These are phyloP conservation scores for Hippopotamyrus pictus DNA, from an alignment of 2,797 vertebrate species.

Conservation along the genomic window DNA sequence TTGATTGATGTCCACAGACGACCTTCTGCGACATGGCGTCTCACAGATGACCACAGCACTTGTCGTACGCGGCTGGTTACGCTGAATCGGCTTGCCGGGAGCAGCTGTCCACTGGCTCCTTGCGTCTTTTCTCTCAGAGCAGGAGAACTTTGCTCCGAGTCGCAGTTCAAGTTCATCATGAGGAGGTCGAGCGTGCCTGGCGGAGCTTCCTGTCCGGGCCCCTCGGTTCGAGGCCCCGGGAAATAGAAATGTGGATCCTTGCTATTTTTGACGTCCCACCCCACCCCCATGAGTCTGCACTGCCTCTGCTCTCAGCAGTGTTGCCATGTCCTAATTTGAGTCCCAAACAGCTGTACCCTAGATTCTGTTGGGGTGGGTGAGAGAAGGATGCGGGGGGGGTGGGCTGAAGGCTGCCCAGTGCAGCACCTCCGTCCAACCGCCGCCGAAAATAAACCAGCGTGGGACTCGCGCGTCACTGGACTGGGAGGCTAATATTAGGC, in stretches of 20 bases:
- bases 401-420: slow-evolving; percentile 35
- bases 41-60: neutral
- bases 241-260: slow-evolving; percentile 14
- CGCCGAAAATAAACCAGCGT: slow-evolving; percentile 54
- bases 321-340: slow-evolving; percentile 39
- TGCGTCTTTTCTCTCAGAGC: neutral
- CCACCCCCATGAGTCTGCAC: neutral
- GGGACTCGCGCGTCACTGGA: slow-evolving; percentile 48
- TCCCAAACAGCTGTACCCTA: slow-evolving; percentile 30
- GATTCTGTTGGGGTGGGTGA: slow-evolving; percentile 22
- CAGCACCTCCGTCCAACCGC: neutral
- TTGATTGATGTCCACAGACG: neutral
- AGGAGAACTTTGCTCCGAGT: neutral
- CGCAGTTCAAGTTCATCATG: neutral
- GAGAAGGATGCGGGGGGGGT: neutral
- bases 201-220: slow-evolving; percentile 16
- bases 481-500: slow-evolving; percentile 54
- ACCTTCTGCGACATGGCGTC: too few species aligned
- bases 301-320: slow-evolving; percentile 13
- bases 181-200: neutral
- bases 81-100: neutral
- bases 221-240: slow-evolving; percentile 13
- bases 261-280: slow-evolving; percentile 18
- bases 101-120: neutral
- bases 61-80: neutral